Base-by-base conservation (phyloP, 2,888 invertebrate genomes). In the Melanostoma scalare region DNA sequence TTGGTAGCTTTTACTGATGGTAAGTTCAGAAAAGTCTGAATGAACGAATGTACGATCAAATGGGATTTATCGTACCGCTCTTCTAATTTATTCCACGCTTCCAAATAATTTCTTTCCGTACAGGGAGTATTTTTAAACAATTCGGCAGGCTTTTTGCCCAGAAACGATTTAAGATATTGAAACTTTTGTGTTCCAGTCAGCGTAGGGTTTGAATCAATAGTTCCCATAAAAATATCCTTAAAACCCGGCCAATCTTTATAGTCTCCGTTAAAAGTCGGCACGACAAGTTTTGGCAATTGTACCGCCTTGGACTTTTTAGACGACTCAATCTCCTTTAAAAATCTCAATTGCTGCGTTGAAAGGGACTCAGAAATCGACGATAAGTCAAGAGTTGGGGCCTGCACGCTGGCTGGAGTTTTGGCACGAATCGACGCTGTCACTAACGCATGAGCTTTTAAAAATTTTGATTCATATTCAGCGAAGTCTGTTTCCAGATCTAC, bases 171-270 rank as follows among this genome's bases (percentile, higher is more conserved):
- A 2, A 48, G 30, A 20, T 48, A 48, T 30, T 48, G 20, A 6
- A 48, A 48, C 30, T 48, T 48, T 48, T 48, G 48, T 3, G 48
- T 48, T 30, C 48, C 48, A 48, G 48, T 20, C 4, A 48, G 30
- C 4, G 50, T 6, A 0, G 2, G 2, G 8, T 50, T 50, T 6
- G 6, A 6, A 31, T 50, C 50, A 8, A 50, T 50, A 3, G 50
- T 50, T 50, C 31, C 50, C 3, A 50, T 6, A 30, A 50, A 50
- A 1, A 50, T 50, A 5, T 50, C 50, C 9, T 50, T 50, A 10
- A 48, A 48, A 20, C 48, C 48, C 4, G 48, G 48, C 48, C 48
- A 48, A 20, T 48, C 48, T 20, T 48, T 48, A 30, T 48, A 48
- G 30, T 30, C 48, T 5, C 48, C 48, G n/a, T 48, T 48, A 48